A percentile compares a stretch with the other conserved stretches of the same genome.
These are phyloP conservation scores for Heliconius nattereri DNA, from an alignment of 1,140 invertebrate species.

Conservation along the genomic window DNA sequence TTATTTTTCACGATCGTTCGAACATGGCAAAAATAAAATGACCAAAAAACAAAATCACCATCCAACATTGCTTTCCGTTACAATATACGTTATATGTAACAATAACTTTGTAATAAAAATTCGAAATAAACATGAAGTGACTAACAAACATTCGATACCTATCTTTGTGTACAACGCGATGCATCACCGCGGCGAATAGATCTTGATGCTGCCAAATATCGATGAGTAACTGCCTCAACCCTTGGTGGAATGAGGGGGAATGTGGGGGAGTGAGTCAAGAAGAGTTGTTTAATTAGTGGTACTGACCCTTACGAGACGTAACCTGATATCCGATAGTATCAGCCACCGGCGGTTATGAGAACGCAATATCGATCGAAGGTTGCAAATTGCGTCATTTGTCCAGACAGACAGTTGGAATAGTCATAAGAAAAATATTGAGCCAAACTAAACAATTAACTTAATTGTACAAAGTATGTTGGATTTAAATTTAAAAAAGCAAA, in stretches of 20 bases:
- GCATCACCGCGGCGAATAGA: conserved; percentile 63
- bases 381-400: conserved; percentile 35
- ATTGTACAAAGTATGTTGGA: neutral
- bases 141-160: conserved; percentile 42
- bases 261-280: conserved; percentile 30
- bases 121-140: conserved; percentile 48
- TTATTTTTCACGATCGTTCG: neutral
- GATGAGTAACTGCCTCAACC: conserved; percentile 44
- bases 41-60: neutral
- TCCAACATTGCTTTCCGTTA: neutral
- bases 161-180: conserved; percentile 35
- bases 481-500: neutral
- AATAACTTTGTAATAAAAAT: conserved; percentile 32
- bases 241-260: conserved; percentile 1
- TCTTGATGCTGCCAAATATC: conserved; percentile 51
- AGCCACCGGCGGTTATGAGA: conserved; percentile 27
- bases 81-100: no score
- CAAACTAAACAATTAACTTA: neutral
- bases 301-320: conserved; percentile 43
- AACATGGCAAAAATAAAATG: neutral
- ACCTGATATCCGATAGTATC: conserved; percentile 30
- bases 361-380: conserved; percentile 38
- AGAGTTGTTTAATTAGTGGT: conserved; percentile 45
- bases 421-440: conserved; percentile 12
- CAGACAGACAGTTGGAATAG: conserved; percentile 21